These are phyloP conservation scores for Martes martes DNA, from an alignment of 2,113 vertebrate species.

Conservation along the genomic window DNA sequence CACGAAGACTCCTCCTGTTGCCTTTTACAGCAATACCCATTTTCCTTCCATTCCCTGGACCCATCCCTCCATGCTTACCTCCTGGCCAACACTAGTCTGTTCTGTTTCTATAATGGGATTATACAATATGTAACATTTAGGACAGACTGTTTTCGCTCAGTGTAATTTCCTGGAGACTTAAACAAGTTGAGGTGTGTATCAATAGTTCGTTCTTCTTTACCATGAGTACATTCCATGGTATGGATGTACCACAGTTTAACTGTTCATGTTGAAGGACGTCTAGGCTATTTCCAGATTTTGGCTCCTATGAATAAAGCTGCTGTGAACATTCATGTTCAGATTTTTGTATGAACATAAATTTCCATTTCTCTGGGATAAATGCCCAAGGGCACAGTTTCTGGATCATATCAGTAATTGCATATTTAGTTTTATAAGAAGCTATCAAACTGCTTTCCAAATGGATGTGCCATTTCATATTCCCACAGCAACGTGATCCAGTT, in stretches of 20 bases:
- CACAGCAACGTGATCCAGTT: neutral
- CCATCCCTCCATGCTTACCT: neutral
- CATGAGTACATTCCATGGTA: neutral
- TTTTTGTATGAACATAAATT: conserved; percentile 7
- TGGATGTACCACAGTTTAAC: neutral
- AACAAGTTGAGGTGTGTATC: neutral
- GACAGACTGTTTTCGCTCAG: neutral
- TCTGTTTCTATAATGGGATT: neutral
- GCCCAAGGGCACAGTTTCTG: neutral
- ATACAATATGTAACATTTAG: neutral
- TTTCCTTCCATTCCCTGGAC: neutral
- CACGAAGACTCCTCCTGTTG: neutral
- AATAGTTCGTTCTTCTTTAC: neutral
- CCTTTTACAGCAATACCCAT: neutral
- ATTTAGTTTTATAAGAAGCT: conserved; percentile 19
- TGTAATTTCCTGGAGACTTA: neutral
- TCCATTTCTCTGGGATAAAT: neutral
- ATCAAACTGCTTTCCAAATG: neutral
- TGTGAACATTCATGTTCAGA: neutral
- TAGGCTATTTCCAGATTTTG: neutral
- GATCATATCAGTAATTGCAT: neutral
- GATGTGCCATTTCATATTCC: neutral
- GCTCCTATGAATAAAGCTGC: neutral
- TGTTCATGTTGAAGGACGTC: neutral
- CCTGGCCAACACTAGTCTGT: neutral